Evolutionary conservation across 2,113 vertebrate genomes (phyloP).

Genomic region (Amphiprion percula): DNA sequence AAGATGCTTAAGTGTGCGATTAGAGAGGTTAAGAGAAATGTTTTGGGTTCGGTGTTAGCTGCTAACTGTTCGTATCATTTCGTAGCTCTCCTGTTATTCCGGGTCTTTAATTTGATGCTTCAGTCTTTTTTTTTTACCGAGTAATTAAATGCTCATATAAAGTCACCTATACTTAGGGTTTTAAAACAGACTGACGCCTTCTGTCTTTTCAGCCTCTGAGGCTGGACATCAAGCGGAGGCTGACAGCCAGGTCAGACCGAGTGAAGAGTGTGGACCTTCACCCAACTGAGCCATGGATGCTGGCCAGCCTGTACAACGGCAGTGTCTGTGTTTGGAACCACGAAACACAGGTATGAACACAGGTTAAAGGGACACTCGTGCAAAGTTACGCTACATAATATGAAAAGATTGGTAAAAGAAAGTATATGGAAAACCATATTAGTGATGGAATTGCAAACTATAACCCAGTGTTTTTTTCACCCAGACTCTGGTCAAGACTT

Average conservation of each 20-base stretch:
- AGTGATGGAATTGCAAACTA: not conserved
- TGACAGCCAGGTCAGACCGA: constrained; percentile 96
- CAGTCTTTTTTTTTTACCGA: not conserved
- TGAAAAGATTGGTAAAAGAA: not conserved
- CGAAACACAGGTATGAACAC: constrained; percentile 91
- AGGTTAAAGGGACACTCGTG: no score
- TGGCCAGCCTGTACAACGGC: constrained; percentile 98
- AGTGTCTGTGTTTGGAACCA: constrained; percentile 99
- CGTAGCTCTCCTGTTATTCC: not conserved
- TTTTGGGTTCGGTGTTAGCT: not conserved
- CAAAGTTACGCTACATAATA: not conserved
- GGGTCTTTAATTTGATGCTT: not conserved
- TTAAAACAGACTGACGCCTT: not conserved
- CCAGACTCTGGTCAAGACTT: constrained; percentile 98
- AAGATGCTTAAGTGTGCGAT: rapidly evolving
- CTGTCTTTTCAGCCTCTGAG: constrained; percentile 90
- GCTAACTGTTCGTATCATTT: constrained; percentile 21
- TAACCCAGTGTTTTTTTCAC: not conserved
- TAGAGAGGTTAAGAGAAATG: not conserved
- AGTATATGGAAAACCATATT: no score
- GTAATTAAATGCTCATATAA: no score
- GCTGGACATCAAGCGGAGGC: constrained; percentile 97
- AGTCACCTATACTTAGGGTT: no score
- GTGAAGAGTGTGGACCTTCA: constrained; percentile 99
- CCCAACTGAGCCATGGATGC: constrained; percentile 97